Evolutionary conservation across 2,888 invertebrate species (phyloP).

Genomic region (Phaonia tiefii): DNA sequence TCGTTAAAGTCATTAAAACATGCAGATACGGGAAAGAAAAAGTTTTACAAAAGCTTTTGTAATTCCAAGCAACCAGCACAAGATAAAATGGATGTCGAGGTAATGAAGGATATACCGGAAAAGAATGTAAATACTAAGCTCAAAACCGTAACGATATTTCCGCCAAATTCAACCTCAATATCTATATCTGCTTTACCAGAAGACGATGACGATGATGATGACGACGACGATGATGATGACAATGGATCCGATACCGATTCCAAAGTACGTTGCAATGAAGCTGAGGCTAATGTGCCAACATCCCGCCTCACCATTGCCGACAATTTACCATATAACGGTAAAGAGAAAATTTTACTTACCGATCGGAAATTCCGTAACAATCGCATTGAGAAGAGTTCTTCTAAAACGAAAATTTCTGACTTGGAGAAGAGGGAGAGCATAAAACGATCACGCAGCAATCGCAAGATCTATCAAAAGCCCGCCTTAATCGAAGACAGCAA

Average conservation of each 20-base stretch:
- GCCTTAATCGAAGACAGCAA: constrained; percentile 53
- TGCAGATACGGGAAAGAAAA: constrained; percentile 69
- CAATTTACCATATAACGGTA: constrained; percentile 70
- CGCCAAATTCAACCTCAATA: constrained; percentile 25
- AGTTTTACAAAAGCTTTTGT: constrained; percentile 67
- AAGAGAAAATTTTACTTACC: constrained; percentile 76
- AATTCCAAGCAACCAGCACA: constrained; percentile 18
- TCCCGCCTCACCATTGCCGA: constrained; percentile 34
- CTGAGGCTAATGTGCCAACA: neutral
- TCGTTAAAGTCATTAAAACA: constrained; percentile 71
- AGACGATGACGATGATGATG: constrained; percentile 62
- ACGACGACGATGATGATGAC: constrained; percentile 38
- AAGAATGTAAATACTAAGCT: neutral
- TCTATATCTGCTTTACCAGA: constrained; percentile 49
- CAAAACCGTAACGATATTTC: constrained; percentile 47
- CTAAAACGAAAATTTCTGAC: constrained; percentile 76
- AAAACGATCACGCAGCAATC: constrained; percentile 71
- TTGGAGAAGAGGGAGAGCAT: constrained; percentile 73
- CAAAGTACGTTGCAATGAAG: constrained; percentile 41
- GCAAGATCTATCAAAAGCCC: constrained; percentile 73
- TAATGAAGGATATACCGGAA: neutral
- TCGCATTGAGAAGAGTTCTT: constrained; percentile 78
- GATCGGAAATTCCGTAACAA: constrained; percentile 78
- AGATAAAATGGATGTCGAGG: neutral
- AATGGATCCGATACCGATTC: constrained; percentile 43